These are phyloP conservation scores for Asarcornis scutulata DNA, from an alignment of 2,113 vertebrate genomes.

Conservation along the genomic window DNA sequence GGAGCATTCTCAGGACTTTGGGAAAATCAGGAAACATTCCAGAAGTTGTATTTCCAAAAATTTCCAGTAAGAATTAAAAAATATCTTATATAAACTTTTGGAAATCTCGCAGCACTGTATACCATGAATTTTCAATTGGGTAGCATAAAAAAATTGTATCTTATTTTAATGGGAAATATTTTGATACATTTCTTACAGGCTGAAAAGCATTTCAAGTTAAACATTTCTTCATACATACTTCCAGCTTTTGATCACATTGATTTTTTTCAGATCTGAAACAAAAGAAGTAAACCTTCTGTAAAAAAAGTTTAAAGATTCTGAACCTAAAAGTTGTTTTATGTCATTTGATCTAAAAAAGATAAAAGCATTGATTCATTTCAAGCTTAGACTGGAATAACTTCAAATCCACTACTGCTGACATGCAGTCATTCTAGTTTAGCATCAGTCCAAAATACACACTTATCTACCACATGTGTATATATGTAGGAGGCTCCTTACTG, in stretches of 20 bases:
- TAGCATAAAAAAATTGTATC: neutral
- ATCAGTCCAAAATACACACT: neutral
- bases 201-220: neutral
- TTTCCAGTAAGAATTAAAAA: constrained; percentile 86
- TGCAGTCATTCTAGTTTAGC: neutral
- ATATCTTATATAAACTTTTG: neutral
- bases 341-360: neutral
- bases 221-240: neutral
- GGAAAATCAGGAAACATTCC: constrained; percentile 89
- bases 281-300: neutral
- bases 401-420: neutral
- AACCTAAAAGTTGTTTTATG: neutral
- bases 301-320: neutral
- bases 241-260: neutral
- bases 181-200: neutral
- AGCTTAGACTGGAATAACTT: neutral
- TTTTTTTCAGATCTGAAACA: neutral
- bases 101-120: neutral
- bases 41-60: constrained; percentile 91
- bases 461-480: neutral
- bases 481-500: too few relatives aligned
- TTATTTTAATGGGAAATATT: neutral
- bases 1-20: constrained; percentile 92
- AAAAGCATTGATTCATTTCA: neutral
- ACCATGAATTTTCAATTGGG: neutral